Evolutionary conservation across 2,113 vertebrate species (phyloP).

Genomic region (Dromaius novaehollandiae): DNA sequence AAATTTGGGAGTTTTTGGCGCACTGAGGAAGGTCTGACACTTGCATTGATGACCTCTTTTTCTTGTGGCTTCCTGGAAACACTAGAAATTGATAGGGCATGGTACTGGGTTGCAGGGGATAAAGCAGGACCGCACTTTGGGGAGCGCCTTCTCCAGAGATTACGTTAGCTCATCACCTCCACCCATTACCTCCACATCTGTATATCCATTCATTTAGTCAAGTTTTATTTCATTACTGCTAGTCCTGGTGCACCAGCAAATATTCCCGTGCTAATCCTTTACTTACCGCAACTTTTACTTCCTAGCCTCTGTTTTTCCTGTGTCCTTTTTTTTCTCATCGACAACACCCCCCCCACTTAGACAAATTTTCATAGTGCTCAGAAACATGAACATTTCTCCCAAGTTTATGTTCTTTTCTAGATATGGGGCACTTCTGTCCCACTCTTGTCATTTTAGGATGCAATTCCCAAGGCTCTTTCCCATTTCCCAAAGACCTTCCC

Average conservation of each 20-base stretch:
- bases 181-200: neutral
- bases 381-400: neutral
- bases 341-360: neutral
- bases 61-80: neutral
- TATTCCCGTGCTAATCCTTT: neutral
- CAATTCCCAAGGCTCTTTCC: neutral
- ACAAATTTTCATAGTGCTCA: neutral
- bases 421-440: neutral
- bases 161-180: neutral
- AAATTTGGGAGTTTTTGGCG: neutral
- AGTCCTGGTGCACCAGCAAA: neutral
- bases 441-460: neutral
- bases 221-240: neutral
- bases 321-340: neutral
- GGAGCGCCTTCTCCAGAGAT: neutral
- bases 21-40: neutral
- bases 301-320: neutral
- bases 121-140: neutral
- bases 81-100: neutral
- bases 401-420: neutral
- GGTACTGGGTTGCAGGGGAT: neutral
- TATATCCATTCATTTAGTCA: neutral
- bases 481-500: neutral
- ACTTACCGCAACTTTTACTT: neutral
- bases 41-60: rapidly evolving